Evolutionary conservation across 2,113 vertebrate species (phyloP), one percentile per base, ranked within the genome.

Genomic region (Plestiodon gilberti): DNA sequence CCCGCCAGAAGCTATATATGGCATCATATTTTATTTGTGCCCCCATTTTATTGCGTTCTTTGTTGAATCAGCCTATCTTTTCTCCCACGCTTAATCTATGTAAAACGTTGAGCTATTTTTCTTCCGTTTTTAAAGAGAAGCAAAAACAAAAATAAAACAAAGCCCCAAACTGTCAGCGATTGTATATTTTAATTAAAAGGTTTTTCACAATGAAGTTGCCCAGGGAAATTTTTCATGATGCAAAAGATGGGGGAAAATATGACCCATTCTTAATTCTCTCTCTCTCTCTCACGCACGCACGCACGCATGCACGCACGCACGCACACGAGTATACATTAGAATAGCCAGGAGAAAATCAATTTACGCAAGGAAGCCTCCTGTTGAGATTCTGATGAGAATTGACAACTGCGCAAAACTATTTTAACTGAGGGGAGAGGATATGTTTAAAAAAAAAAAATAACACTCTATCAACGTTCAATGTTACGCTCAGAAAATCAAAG

Each of bases 401-500:
- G 92, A 94, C 91, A 93, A 94, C 81, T 92, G 92, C 78, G 90
- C 91, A 93, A 89, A 91, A 94, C 89, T 90, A 92, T 91, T 93
- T 92, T 94, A 83, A 86, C 87, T 88, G 82, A 88, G 90, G 87
- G 78, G 90, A 88, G 65, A 86, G 17, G 23, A 7, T 55, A 35
- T 25, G 25, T 71, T 40, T 7, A 23, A 64, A 55, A 33, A 48
- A 76, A 84, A 55, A 75, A 65, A 3, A 78, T 5, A 43, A 82
- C 3, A 69, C 43, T 78, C 33, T 43, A 23, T 28, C 48, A 69
- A 69, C 67, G 38, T 30, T 70, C 59, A 75, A 25, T 15, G 14
- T 78, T 70, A 57, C 62, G 77, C 52, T 38, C 70, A 18, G 20
- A 70, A 40, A 40, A 85, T 61, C 52, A 43, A 23, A 71, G 18